Evolutionary conservation across 2,113 vertebrate genomes (phyloP), one percentile per base, ranked within the genome.

Genomic region (Emydura subglobosa): DNA sequence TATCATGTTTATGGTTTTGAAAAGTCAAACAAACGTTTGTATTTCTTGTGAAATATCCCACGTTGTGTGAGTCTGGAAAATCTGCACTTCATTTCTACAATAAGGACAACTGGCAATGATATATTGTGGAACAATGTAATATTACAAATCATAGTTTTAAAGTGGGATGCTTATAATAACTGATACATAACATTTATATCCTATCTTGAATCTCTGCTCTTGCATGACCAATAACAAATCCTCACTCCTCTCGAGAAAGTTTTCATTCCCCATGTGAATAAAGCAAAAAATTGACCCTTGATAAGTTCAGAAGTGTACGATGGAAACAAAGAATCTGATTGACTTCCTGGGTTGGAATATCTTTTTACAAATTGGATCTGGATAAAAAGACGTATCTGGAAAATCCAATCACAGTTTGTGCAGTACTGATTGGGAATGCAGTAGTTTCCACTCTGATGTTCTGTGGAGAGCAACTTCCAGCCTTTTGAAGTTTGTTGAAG

Each of bases 311-410:
- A 86, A 88, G 2, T 11, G 47, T 24, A 87, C 10, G 25, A 9
- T 88, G 95, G 88, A 83, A 51, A 82, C 59, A 55, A 89, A 83
- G 49, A 79, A 44, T 89, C 49, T 91, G 39, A 88, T 57, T n/a
- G 5, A 74, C 34, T 96, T 89, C 39, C 83, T 90, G 29, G 84
- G 53, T 85, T 83, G 53, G 91, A 57, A 47, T 65, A 51, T 88
- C 50, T 82, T 59, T 87, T 79, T 79, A 42, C 21, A 84, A 59
- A 92, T 34, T 55, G 10, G 14, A 39, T 83, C 19, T 74, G 85
- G 57, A 96, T 84, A 57, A 96, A 93, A 82, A 86, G 65, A 85
- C 78, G 21, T 80, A 97, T 95, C 97, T 92, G 65, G 83, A 94
- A 97, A 97, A 95, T 88, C 91, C 88, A 91, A 49, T 42, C 29